Conservation (phyloP, 2,888 invertebrate species). For the Leptinotarsa rubiginosa region DNA sequence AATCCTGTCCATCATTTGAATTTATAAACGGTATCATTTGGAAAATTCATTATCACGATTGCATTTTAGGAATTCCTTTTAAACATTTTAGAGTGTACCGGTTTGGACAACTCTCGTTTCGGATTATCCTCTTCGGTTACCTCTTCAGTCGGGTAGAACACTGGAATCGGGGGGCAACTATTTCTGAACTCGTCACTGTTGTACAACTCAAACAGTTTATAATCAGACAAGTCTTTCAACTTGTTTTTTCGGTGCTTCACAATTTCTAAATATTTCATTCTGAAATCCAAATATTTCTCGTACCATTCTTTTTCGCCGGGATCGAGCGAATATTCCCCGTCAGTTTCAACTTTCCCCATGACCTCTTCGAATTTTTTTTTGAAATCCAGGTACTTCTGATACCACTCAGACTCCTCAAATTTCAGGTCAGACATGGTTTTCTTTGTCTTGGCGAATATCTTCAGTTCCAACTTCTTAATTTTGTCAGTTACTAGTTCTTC, state of each 20-base stretch:
- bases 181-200: slow-evolving; percentile 45
- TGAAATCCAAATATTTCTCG: slow-evolving; percentile 49
- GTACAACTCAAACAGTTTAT: slow-evolving; percentile 47
- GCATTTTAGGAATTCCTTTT: too few relatives aligned
- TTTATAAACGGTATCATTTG: too few relatives aligned
- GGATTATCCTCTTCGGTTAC: not conserved
- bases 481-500: slow-evolving; percentile 27
- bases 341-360: slow-evolving; percentile 41
- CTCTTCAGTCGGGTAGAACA: slow-evolving; percentile 43
- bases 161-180: slow-evolving; percentile 38
- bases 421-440: slow-evolving; percentile 48
- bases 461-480: slow-evolving; percentile 49
- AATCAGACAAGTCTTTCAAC: slow-evolving; percentile 37
- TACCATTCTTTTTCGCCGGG: slow-evolving; percentile 44
- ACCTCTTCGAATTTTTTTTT: slow-evolving; percentile 47
- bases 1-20: too few relatives aligned
- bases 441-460: slow-evolving; percentile 55
- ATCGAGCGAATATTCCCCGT: slow-evolving; percentile 38
- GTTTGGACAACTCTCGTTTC: too few relatives aligned
- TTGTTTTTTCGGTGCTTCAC: slow-evolving; percentile 43
- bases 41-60: too few relatives aligned
- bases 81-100: too few relatives aligned
- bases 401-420: slow-evolving; percentile 53
- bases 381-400: slow-evolving; percentile 50
- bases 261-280: slow-evolving; percentile 45